These are phyloP conservation scores for Chlorospingus semifuscus DNA, from an alignment of 2,797 vertebrate species.

Conservation along the genomic window DNA sequence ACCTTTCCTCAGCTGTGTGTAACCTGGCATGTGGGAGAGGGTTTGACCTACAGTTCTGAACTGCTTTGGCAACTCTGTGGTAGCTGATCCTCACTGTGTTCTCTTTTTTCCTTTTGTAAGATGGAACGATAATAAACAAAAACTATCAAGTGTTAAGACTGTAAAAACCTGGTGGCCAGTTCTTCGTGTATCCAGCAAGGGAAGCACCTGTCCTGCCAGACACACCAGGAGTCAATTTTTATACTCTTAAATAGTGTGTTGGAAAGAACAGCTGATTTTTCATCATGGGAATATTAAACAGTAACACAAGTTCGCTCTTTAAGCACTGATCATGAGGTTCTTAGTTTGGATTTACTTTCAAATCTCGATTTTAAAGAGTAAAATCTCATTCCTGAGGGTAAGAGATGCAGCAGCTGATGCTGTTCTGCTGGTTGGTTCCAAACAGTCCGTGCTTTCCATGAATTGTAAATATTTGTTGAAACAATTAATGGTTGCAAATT, in stretches of 20 bases:
- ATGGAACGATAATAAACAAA: background rate
- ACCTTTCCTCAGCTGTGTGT: background rate
- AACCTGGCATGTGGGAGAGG: background rate
- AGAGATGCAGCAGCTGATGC: background rate
- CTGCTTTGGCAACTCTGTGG: background rate
- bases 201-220: background rate
- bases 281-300: background rate
- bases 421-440: conserved; percentile 16
- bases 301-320: background rate
- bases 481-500: conserved; percentile 48
- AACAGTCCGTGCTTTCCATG: background rate
- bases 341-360: conserved; percentile 7
- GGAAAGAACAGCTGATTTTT: conserved; percentile 22
- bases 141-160: background rate
- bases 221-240: background rate
- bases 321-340: background rate
- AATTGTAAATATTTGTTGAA: conserved; percentile 54
- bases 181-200: background rate
- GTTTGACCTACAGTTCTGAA: background rate
- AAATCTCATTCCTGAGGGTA: background rate
- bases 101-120: conserved; percentile 5
- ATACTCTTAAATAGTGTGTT: background rate
- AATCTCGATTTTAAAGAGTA: background rate
- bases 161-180: background rate
- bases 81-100: conserved; percentile 14